A percentile compares a stretch with the other conserved stretches of the same genome.
Evolutionary conservation across 2,113 vertebrate genomes (phyloP).

Genomic region (Callorhinus ursinus): DNA sequence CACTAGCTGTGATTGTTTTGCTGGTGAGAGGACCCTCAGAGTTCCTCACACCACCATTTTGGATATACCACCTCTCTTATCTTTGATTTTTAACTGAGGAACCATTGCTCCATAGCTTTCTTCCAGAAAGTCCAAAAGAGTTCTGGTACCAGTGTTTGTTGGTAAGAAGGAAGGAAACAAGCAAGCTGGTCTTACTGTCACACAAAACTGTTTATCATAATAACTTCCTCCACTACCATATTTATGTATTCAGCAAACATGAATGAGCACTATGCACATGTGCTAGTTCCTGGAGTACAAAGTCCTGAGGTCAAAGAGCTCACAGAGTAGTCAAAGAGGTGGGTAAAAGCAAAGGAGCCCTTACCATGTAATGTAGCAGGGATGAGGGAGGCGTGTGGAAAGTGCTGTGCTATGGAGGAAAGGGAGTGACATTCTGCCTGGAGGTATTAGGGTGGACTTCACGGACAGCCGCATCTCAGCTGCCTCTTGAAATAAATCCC

Average conservation of each 20-base stretch:
- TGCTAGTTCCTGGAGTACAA: neutral
- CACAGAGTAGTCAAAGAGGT: neutral
- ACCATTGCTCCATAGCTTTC: neutral
- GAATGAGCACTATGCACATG: neutral
- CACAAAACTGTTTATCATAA: neutral
- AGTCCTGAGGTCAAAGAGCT: neutral
- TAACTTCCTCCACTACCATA: neutral
- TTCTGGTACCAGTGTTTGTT: neutral
- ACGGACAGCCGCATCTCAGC: neutral
- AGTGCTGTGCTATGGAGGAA: rapidly evolving
- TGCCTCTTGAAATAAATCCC: neutral
- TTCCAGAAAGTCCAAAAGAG: neutral
- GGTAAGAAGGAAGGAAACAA: neutral
- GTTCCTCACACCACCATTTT: neutral
- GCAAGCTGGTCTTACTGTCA: neutral
- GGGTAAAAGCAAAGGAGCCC: neutral
- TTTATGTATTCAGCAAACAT: neutral
- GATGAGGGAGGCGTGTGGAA: too few species aligned
- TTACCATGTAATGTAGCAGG: neutral
- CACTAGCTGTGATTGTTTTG: neutral
- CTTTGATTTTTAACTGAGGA: neutral
- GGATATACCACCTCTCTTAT: neutral
- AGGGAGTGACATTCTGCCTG: neutral
- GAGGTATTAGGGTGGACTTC: neutral
- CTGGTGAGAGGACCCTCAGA: neutral